These are phyloP conservation scores for Phylloscopus collybita DNA, from an alignment of 2,797 vertebrate genomes.

Conservation along the genomic window DNA sequence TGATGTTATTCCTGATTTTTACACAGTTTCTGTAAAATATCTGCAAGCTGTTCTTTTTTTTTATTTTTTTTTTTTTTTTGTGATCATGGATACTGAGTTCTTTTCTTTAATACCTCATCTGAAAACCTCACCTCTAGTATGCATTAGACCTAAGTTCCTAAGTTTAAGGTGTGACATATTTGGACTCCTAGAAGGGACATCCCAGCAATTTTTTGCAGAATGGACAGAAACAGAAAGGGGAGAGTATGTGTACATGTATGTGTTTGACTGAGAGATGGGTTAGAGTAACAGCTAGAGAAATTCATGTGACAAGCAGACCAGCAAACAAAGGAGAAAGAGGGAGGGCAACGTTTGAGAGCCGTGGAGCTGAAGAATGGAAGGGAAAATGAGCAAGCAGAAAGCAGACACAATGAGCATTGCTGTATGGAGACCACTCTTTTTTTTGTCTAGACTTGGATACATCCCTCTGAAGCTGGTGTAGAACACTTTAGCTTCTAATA, in stretches of 20 bases:
- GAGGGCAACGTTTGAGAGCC: not conserved
- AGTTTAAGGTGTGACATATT: not conserved
- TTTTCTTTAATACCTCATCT: not conserved
- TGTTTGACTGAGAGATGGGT: not conserved
- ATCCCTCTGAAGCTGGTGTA: not conserved
- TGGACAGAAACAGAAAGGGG: not conserved
- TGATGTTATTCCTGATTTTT: not conserved
- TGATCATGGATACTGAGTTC: not conserved
- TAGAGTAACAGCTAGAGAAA: not conserved
- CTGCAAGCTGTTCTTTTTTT: fast-evolving
- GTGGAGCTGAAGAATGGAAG: not conserved
- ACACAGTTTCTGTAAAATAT: not conserved
- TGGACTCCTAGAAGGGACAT: not conserved
- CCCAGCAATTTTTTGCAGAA: not conserved
- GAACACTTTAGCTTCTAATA: not conserved
- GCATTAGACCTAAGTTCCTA: not conserved
- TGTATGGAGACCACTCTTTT: not conserved
- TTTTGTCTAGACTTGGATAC: not conserved
- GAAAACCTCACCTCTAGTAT: not conserved
- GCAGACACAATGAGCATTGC: not conserved
- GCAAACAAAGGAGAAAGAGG: not conserved
- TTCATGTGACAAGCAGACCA: not conserved
- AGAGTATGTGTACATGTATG: fast-evolving
- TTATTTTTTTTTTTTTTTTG: not conserved
- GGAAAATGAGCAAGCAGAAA: not conserved